A percentile compares a stretch with the other conserved stretches of the same genome.
phyloP scores from a whole-genome alignment of 2,888 invertebrate genomes.

The Dermolepida albohirtum region DNA sequence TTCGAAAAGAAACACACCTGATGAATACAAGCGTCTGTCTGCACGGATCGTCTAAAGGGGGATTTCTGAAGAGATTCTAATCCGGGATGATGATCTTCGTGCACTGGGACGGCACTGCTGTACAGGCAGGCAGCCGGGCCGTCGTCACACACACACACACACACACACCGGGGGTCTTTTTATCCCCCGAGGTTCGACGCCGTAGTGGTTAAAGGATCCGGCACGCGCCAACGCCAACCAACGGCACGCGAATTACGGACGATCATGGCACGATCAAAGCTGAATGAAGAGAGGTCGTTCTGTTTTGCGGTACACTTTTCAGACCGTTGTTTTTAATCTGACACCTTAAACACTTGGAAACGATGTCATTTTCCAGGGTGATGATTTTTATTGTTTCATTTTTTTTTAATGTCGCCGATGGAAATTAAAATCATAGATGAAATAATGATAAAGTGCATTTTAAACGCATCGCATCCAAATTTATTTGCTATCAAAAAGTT shows the following conservation, averaged over 20 bases:
- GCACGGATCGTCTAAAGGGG: constrained; percentile 4
- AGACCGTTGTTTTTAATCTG: constrained; percentile 36
- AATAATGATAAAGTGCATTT: too few relatives aligned
- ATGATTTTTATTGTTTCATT: too few relatives aligned
- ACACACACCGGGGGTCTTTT: constrained; percentile 17
- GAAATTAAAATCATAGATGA: too few relatives aligned
- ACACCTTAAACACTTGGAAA: constrained; percentile 6
- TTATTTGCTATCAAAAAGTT: too few relatives aligned
- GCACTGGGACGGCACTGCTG: constrained; percentile 5
- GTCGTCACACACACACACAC: constrained; percentile 30
- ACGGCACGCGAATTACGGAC: constrained; percentile 58
- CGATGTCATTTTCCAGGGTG: too few relatives aligned
- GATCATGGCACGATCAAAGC: constrained; percentile 36
- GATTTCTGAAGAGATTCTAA: constrained; percentile 20
- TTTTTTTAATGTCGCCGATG: too few relatives aligned
- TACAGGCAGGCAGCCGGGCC: constrained; percentile 6
- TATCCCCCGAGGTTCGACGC: constrained; percentile 28
- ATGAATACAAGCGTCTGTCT: constrained; percentile 12
- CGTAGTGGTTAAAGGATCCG: constrained; percentile 32
- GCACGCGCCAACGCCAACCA: constrained; percentile 68
- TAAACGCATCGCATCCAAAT: too few relatives aligned
- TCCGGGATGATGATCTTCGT: constrained; percentile 32
- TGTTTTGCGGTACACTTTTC: constrained; percentile 23
- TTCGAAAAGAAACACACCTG: constrained; percentile 28
- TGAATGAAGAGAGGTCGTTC: constrained; percentile 28